Conservation (phyloP, 53 echinoderm and acorn worm genomes). For the Stichopus horrens region DNA sequence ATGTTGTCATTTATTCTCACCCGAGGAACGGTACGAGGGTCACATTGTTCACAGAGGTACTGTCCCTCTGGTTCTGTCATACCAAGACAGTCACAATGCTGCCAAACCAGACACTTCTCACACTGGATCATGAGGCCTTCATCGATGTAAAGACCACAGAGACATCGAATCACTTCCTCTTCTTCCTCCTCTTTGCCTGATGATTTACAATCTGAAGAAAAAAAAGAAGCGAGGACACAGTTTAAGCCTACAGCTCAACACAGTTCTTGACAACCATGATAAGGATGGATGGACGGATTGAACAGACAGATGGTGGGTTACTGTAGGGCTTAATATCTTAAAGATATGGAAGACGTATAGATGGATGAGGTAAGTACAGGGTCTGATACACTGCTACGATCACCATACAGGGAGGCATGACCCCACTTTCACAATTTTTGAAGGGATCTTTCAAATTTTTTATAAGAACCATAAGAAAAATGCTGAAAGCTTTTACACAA, state of each 20-base stretch:
- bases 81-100: conserved; percentile 93
- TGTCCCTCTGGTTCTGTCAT: conserved; percentile 77
- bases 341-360: no score
- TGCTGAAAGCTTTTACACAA: no score
- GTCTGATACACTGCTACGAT: no score
- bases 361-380: no score
- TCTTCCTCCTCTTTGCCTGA: conserved; percentile 86
- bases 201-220: conserved; percentile 13
- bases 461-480: no score
- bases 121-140: conserved; percentile 99
- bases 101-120: conserved; percentile 97
- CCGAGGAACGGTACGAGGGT: conserved; percentile 78
- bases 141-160: conserved; percentile 93
- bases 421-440: no score
- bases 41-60: conserved; percentile 89
- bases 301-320: background rate
- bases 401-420: no score
- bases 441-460: no score
- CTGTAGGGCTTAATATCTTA: no score
- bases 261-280: no score
- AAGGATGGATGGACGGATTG: no score
- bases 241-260: no score
- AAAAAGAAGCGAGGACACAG: background rate
- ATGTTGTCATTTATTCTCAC: conserved; percentile 30
- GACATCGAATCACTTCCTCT: conserved; percentile 91